Conservation (phyloP, 2,888 invertebrate species). For the Taenaris catops region DNA sequence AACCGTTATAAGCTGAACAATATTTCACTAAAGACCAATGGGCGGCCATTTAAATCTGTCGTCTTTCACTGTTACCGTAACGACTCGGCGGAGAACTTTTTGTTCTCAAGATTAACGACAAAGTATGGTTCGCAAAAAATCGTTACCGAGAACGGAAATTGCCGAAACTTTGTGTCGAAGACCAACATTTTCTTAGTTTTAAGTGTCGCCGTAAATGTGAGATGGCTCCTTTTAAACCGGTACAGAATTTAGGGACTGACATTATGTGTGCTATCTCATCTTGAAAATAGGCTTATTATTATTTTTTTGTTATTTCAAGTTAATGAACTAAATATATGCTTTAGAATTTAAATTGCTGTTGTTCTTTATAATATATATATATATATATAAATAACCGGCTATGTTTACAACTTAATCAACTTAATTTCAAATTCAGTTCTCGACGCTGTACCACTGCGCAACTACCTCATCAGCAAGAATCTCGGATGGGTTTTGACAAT, state of each 20-base stretch:
- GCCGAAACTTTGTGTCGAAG: slow-evolving; percentile 75
- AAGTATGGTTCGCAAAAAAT: slow-evolving; percentile 71
- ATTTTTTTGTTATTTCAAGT: no score
- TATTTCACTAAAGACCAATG: slow-evolving; percentile 35
- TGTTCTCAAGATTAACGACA: slow-evolving; percentile 74
- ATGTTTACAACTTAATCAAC: no score
- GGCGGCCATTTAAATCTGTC: slow-evolving; percentile 59
- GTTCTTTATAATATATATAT: no score
- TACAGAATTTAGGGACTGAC: slow-evolving; percentile 77
- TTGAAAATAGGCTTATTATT: no score
- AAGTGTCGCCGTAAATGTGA: slow-evolving; percentile 77
- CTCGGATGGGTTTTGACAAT: no score
- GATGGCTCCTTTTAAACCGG: slow-evolving; percentile 76
- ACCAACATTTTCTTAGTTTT: slow-evolving; percentile 75
- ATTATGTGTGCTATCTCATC: no score
- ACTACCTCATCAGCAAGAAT: no score
- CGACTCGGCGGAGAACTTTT: slow-evolving; percentile 60
- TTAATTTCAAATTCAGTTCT: no score
- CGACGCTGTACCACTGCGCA: no score
- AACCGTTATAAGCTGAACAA: slow-evolving; percentile 23
- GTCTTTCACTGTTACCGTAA: slow-evolving; percentile 56
- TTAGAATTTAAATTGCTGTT: no score
- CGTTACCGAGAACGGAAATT: slow-evolving; percentile 71
- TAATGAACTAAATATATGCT: no score
- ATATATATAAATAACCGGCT: no score